Percentiles rank a stretch among this genome's conserved stretches.
Conservation (phyloP, 2,113 vertebrate genomes). For the Rhinogobius similis region DNA sequence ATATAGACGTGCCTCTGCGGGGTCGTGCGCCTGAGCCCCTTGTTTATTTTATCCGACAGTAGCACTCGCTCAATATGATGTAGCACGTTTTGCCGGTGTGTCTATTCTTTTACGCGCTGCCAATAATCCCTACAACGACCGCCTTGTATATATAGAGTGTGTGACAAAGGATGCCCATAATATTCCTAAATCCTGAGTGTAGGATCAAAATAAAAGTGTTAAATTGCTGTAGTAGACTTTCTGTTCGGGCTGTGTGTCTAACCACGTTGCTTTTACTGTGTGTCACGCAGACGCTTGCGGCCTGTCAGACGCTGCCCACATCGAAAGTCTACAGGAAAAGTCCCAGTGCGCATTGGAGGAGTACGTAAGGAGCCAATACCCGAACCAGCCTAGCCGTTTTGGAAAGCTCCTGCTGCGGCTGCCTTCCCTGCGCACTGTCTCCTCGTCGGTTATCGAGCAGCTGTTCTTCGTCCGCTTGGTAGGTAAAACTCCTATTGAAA, state of each 20-base stretch:
- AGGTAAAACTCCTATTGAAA: conserved; percentile 99
- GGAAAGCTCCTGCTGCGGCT: conserved; percentile 96
- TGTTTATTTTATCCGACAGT: conserved; percentile 76
- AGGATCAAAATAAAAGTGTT: conserved; percentile 14
- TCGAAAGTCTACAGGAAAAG: conserved; percentile 98
- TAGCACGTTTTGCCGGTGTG: conserved; percentile 73
- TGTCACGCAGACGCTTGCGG: conserved; percentile 89
- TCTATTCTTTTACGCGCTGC: conserved; percentile 75
- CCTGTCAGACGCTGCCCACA: conserved; percentile 97
- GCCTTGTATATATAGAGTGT: conserved; percentile 44
- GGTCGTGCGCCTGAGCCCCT: conserved; percentile 43
- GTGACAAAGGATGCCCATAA: conserved; percentile 9
- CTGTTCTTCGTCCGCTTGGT: conserved; percentile 99
- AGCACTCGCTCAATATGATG: conserved; percentile 68
- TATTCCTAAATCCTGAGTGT: background rate
- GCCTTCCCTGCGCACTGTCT: conserved; percentile 94
- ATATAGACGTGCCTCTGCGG: conserved; percentile 33
- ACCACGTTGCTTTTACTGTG: conserved; percentile 49
- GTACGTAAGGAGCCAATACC: conserved; percentile 97
- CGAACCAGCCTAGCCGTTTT: conserved; percentile 98
- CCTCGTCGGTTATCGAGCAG: conserved; percentile 97
- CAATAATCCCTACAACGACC: conserved; percentile 69
- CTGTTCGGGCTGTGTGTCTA: conserved; percentile 32
- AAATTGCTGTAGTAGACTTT: conserved; percentile 13
- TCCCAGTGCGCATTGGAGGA: conserved; percentile 98